phyloP scores from a whole-genome alignment of 2,113 vertebrate genomes.

The Sula dactylatra region DNA sequence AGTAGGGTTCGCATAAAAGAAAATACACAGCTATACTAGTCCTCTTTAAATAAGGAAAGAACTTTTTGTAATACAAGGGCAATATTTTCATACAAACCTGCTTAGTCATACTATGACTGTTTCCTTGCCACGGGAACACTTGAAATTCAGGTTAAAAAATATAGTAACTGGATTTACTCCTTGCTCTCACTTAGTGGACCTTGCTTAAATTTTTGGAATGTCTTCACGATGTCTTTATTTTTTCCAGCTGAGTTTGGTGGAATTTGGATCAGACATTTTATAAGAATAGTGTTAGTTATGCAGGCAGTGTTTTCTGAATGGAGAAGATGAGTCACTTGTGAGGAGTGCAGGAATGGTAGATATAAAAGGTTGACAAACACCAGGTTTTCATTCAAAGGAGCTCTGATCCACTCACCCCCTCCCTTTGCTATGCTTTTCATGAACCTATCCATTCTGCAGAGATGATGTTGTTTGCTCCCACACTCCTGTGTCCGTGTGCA shows the following conservation, averaged over 20 bases:
- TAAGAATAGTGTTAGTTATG: background rate
- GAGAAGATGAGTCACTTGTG: background rate
- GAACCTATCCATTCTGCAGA: background rate
- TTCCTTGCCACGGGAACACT: background rate
- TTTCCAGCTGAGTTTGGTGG: background rate
- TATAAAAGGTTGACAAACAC: background rate
- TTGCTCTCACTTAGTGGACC: background rate
- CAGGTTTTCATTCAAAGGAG: background rate
- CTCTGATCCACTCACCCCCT: background rate
- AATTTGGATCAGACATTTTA: background rate
- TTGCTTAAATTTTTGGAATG: background rate
- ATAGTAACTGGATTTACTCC: background rate
- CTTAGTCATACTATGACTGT: background rate
- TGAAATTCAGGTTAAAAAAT: background rate
- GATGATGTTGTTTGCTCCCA: background rate
- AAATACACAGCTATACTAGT: background rate
- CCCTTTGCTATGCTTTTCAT: background rate
- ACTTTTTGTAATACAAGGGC: background rate
- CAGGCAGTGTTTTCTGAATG: background rate
- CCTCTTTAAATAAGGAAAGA: background rate
- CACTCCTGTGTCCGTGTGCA: fast-evolving
- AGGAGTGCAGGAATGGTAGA: background rate
- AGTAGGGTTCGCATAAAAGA: background rate
- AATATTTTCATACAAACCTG: background rate
- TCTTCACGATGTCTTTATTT: background rate